Evolutionary conservation across 2,797 vertebrate genomes (phyloP).

Genomic region (Gadopsis bispinosus): DNA sequence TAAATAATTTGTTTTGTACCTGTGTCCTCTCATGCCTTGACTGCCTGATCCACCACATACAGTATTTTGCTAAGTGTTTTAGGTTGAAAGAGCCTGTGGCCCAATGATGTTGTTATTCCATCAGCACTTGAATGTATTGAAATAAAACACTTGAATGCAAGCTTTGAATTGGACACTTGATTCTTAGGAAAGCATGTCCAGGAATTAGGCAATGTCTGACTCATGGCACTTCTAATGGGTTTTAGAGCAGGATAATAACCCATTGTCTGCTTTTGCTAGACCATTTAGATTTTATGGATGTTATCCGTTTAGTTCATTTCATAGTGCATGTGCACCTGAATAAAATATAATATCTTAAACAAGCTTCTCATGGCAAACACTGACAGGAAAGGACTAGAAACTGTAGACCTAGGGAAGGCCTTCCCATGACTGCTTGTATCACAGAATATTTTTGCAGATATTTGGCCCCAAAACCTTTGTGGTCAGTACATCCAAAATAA

Average conservation of each 20-base stretch:
- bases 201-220: conserved; percentile 40
- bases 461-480: conserved; percentile 50
- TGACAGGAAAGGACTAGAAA: conserved; percentile 71
- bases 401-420: conserved; percentile 39
- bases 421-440: conserved; percentile 64
- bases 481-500: conserved; percentile 69
- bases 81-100: conserved; percentile 28
- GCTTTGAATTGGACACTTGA: conserved; percentile 48
- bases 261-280: conserved; percentile 35
- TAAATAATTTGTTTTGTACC: no score
- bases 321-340: conserved; percentile 38
- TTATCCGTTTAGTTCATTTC: conserved; percentile 29
- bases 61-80: conserved; percentile 10
- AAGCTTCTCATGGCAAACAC: conserved; percentile 48
- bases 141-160: conserved; percentile 52
- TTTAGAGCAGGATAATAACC: conserved; percentile 38
- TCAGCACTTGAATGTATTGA: conserved; percentile 40
- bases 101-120: conserved; percentile 26
- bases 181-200: conserved; percentile 54
- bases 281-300: conserved; percentile 21
- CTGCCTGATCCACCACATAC: no score
- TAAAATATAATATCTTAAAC: conserved; percentile 46
- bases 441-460: conserved; percentile 71
- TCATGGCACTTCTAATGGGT: conserved; percentile 29
- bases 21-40: no score